A percentile compares a stretch with the other conserved stretches of the same genome.
phyloP scores from a whole-genome alignment of 37 sponge, comb jelly and placozoan species.

The Halichondria panicea region DNA sequence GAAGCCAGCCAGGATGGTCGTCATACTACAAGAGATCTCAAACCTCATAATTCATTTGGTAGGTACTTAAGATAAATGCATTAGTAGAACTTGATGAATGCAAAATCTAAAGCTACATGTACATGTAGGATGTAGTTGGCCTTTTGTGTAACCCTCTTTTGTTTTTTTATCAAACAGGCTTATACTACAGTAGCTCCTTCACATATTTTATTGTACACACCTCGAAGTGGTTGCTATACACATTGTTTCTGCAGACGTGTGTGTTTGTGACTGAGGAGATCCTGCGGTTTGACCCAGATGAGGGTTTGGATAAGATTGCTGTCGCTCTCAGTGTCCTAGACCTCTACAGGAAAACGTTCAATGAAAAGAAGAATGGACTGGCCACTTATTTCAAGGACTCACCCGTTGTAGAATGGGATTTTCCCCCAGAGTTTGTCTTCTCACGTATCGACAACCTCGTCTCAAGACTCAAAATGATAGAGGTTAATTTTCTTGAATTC shows the following conservation, averaged over 20 bases:
- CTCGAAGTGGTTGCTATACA: background rate
- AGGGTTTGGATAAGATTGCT: slow-evolving; percentile 80
- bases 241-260: slow-evolving; percentile 37
- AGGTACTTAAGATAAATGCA: slow-evolving; percentile 15
- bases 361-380: slow-evolving; percentile 53
- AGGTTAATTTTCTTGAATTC: slow-evolving; percentile 32
- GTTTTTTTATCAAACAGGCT: background rate
- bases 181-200: background rate
- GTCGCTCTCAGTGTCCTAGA: slow-evolving; percentile 71
- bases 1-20: slow-evolving; percentile 87
- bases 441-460: slow-evolving; percentile 69
- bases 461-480: slow-evolving; percentile 50
- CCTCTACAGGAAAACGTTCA: slow-evolving; percentile 48
- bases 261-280: slow-evolving; percentile 88
- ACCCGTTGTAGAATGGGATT: slow-evolving; percentile 82
- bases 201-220: background rate
- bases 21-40: slow-evolving; percentile 89
- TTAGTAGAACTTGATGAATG: background rate
- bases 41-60: slow-evolving; percentile 93
- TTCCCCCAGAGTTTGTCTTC: slow-evolving; percentile 75
- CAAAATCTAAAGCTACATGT: background rate
- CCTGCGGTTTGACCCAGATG: slow-evolving; percentile 87
- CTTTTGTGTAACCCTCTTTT: background rate
- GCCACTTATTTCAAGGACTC: slow-evolving; percentile 80
- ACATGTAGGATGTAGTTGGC: too few species aligned